Percentiles rank a stretch among this genome's conserved stretches.
These are phyloP conservation scores for Mantis religiosa DNA, from an alignment of 2,888 invertebrate species.

Conservation along the genomic window DNA sequence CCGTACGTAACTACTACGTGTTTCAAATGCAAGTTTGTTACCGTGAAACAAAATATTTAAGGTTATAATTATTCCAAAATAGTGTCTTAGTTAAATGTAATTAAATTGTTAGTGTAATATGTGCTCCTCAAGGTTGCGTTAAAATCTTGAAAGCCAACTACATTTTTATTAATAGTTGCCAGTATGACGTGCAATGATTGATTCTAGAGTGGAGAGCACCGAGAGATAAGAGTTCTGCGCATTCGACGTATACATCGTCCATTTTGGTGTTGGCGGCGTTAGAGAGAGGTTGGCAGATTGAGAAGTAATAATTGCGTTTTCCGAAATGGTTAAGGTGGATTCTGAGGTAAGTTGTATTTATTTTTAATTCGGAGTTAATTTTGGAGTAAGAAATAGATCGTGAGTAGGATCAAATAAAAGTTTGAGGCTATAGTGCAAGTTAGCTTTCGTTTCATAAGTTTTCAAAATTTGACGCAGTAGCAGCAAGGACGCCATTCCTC, in stretches of 20 bases:
- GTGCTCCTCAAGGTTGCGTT: not conserved
- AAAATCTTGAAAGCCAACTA: not conserved
- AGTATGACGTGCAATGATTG: not conserved
- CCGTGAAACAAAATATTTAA: not conserved
- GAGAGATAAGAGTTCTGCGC: not conserved
- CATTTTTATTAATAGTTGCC: not conserved
- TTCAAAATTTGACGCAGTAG: not conserved
- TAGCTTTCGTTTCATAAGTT: not conserved
- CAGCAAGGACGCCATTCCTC: not conserved
- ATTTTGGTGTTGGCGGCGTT: constrained; percentile 10
- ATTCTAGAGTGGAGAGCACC: not conserved
- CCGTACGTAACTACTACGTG: not conserved
- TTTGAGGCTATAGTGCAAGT: no score
- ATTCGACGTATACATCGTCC: constrained; percentile 1
- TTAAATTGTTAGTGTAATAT: not conserved
- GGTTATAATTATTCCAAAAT: not conserved
- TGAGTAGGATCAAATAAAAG: no score
- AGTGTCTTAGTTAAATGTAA: not conserved
- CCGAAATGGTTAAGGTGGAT: constrained; percentile 24
- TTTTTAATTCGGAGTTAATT: no score
- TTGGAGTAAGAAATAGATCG: no score
- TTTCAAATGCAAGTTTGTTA: not conserved
- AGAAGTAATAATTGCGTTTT: not conserved
- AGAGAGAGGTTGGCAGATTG: not conserved
- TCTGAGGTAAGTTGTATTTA: constrained; percentile 7